Conservation (phyloP, 2,888 invertebrate genomes). For the Heteromurus nitidus region DNA sequence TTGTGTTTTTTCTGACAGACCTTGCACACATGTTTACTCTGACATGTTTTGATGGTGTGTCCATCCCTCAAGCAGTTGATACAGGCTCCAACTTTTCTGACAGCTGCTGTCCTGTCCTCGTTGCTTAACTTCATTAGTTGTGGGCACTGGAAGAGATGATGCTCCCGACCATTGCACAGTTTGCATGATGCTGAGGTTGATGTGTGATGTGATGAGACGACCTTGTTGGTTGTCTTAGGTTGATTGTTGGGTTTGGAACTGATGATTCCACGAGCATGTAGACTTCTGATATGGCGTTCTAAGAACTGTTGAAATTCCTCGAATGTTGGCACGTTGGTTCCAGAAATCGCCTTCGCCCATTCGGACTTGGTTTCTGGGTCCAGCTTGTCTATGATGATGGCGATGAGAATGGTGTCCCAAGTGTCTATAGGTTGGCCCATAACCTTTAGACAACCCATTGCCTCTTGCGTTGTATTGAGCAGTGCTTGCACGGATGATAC, state of each 20-base stretch:
- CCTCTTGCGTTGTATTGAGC: conserved; percentile 24
- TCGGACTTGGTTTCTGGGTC: conserved; percentile 21
- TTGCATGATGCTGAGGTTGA: background rate
- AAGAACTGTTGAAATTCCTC: background rate
- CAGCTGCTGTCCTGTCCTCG: background rate
- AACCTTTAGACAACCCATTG: background rate
- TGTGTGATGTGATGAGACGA: background rate
- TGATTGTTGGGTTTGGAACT: background rate
- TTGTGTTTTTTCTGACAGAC: conserved; percentile 19
- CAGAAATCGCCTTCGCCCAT: conserved; percentile 9
- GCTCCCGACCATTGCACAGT: too few species aligned
- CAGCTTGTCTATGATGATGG: background rate
- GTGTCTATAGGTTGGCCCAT: conserved; percentile 13
- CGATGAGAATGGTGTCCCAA: conserved; percentile 27
- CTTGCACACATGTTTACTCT: background rate
- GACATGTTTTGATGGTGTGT: background rate
- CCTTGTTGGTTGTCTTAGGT: background rate
- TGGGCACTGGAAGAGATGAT: conserved; percentile 1
- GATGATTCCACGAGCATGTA: background rate
- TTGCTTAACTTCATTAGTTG: background rate
- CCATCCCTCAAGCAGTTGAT: conserved; percentile 12
- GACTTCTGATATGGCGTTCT: conserved; percentile 12
- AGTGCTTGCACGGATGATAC: background rate
- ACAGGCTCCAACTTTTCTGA: background rate
- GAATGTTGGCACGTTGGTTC: conserved; percentile 3